Base-by-base conservation (phyloP, 2,888 invertebrate species). In the Scelioninae gen. 2 region DNA sequence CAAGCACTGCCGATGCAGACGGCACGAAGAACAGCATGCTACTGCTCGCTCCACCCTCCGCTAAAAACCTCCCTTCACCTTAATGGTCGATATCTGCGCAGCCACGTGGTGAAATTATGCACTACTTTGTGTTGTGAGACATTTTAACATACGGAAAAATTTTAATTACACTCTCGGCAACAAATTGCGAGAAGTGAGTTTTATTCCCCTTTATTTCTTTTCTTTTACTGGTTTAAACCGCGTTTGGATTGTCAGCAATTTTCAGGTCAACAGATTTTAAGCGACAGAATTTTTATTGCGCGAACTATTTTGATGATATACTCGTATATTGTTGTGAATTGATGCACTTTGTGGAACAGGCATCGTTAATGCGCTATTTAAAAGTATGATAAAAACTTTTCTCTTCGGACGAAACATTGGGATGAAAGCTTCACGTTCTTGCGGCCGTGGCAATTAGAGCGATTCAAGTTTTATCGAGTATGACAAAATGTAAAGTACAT, bases 61-160 rank as follows among this genome's bases (percentile, higher is more conserved):
- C 76, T 75, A 75, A 63, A 72, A 76, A 78, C 79, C 78, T 74
- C 67, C 78, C 77, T 76, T 75, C 71, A 76, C 70, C 78, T 75
- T 68, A 74, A 72, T 73, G 82, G 79, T 80, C 81, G 83, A 84
- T 82, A 79, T 78, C 78, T 80, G 84, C 84, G 84, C 84, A 79
- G 77, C 82, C 82, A 82, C 81, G 83, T 83, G 84, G 82, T 78
- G 78, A 71, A 74, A 77, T 77, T 78, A 72, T 77, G 78, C 77
- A 82, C 80, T 81, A 80, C 25, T 15, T 57, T 48, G 10, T 57
- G 46, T 57, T 46, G 39, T 53, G 43, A 46, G 33, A 53, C 13
- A 60, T 35, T 68, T 58, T 37, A 60, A 52, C 15, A 58, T 18
- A 41, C 6, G 19, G 37, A 57, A 19, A 22, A 19, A 15, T 60